Evolutionary conservation across 2,113 vertebrate species (phyloP).

Genomic region (Balaenoptera acutorostrata): DNA sequence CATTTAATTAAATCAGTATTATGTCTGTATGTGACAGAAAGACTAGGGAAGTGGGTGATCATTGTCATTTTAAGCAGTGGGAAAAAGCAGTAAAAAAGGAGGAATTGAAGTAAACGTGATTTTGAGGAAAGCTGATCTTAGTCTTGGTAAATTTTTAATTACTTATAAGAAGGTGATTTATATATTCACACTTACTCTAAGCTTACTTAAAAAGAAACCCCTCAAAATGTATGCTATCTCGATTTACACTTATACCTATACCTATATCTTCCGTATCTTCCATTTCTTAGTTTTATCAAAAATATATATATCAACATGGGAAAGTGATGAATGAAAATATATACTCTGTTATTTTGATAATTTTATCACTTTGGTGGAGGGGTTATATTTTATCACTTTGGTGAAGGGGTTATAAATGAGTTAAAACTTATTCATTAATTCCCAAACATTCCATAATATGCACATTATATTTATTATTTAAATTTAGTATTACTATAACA

Average conservation of each 20-base stretch:
- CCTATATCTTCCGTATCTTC: neutral
- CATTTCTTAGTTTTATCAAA: neutral
- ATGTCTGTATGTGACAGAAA: neutral
- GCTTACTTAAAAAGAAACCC: neutral
- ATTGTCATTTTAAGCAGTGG: neutral
- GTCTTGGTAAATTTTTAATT: neutral
- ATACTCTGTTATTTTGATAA: neutral
- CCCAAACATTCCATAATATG: neutral
- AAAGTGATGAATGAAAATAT: neutral
- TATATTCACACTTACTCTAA: neutral
- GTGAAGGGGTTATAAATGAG: neutral
- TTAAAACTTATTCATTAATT: neutral
- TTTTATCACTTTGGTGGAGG: neutral
- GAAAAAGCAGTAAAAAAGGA: neutral
- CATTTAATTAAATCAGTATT: neutral
- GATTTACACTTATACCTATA: neutral
- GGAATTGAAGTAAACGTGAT: neutral
- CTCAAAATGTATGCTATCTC: neutral
- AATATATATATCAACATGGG: neutral
- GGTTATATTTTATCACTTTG: neutral
- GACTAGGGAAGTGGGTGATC: neutral
- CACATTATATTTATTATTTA: neutral
- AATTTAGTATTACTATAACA: neutral
- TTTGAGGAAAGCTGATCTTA: neutral
- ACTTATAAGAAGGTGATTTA: neutral